phyloP scores from a whole-genome alignment of 2,888 invertebrate genomes.

The Eucera pruinosa region DNA sequence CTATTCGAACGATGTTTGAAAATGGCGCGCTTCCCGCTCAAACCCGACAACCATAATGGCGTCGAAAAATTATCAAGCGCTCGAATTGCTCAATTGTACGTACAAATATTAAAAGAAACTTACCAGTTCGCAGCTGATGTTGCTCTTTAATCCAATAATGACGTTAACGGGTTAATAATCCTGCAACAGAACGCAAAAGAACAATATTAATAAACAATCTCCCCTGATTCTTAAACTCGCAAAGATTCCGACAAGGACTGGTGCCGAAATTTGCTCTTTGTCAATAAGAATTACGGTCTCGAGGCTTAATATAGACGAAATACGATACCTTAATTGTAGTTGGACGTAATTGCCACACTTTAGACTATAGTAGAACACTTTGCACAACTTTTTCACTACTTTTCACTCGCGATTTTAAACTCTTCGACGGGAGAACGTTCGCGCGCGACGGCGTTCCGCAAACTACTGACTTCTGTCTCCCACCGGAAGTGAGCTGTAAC shows the following conservation, averaged over 20 bases:
- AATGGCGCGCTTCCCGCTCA: too few species aligned
- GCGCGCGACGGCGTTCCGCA: constrained; percentile 26
- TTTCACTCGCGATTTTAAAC: background rate
- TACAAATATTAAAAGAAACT: constrained; percentile 2
- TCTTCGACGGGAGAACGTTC: background rate
- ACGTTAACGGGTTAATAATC: background rate
- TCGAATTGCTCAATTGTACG: background rate
- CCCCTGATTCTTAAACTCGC: background rate
- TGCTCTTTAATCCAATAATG: background rate
- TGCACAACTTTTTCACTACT: too few species aligned
- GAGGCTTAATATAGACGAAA: background rate
- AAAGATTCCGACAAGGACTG: background rate
- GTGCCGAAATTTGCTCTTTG: background rate
- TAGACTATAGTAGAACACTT: too few species aligned
- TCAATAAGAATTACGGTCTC: background rate
- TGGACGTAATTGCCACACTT: background rate
- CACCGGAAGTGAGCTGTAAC: background rate
- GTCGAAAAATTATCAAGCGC: background rate
- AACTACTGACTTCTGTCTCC: background rate
- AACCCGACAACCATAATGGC: background rate
- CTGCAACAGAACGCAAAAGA: background rate
- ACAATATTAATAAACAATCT: background rate
- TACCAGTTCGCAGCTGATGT: background rate
- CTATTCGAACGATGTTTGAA: too few species aligned
- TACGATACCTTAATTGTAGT: background rate